These are phyloP conservation scores for Cryptoprocta ferox DNA, from an alignment of 2,797 vertebrate species.

Conservation along the genomic window DNA sequence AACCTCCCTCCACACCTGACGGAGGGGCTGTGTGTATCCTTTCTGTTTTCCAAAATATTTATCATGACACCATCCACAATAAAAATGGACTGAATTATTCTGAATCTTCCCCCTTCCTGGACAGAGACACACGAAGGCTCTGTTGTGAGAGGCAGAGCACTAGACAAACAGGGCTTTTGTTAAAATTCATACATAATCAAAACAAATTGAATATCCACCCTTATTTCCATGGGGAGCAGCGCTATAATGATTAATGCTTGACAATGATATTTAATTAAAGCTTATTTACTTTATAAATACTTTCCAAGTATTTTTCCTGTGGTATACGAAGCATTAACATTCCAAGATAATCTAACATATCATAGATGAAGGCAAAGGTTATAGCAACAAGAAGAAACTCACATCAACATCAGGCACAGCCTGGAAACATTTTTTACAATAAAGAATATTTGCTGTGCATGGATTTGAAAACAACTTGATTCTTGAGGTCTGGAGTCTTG, in stretches of 20 bases:
- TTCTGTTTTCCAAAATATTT: conserved; percentile 74
- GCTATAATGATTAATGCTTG: conserved; percentile 87
- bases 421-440: conserved; percentile 78
- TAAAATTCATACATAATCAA: conserved; percentile 86
- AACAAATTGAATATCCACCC: conserved; percentile 88
- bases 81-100: conserved; percentile 57
- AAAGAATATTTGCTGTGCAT: conserved; percentile 75
- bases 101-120: conserved; percentile 64
- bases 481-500: conserved; percentile 41
- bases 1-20: background rate
- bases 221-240: conserved; percentile 86
- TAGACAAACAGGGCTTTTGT: conserved; percentile 73
- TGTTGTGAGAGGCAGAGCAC: conserved; percentile 62
- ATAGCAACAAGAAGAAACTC: conserved; percentile 76
- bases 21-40: background rate
- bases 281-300: conserved; percentile 88
- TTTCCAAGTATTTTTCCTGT: conserved; percentile 79
- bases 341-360: conserved; percentile 73
- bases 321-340: conserved; percentile 74
- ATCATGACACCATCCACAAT: conserved; percentile 14
- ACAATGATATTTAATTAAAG: conserved; percentile 90
- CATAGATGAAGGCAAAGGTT: conserved; percentile 67
- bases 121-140: conserved; percentile 35
- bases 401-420: conserved; percentile 61
- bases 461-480: conserved; percentile 84